Conservation (phyloP, 2,797 vertebrate species). For the Epinephelus awoara region DNA sequence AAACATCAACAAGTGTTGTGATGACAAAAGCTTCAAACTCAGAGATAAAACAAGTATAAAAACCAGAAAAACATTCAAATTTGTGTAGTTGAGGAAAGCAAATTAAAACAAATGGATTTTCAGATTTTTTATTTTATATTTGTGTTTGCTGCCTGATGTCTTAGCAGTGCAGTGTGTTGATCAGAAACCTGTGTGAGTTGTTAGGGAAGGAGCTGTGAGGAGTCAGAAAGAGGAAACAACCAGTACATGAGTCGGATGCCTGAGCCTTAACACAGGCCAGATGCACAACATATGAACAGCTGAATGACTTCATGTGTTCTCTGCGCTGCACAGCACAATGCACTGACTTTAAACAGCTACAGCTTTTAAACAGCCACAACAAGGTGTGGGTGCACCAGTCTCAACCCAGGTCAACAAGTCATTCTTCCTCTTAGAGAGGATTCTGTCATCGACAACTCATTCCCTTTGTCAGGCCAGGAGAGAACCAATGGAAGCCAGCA, state of each 20-base stretch:
- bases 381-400: constrained; percentile 5
- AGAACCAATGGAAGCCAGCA: too few species aligned
- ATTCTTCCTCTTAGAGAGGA: constrained; percentile 4
- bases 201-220: constrained; percentile 12
- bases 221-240: constrained; percentile 46
- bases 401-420: constrained; percentile 13
- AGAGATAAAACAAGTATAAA: too few species aligned
- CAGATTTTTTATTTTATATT: not conserved
- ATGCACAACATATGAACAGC: not conserved
- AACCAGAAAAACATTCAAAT: too few species aligned
- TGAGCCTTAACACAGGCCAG: constrained; percentile 42
- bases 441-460: not conserved
- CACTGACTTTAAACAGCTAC: constrained; percentile 1
- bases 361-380: not conserved
- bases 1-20: not conserved
- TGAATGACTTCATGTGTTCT: constrained; percentile 54
- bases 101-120: not conserved
- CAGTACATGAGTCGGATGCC: constrained; percentile 43
- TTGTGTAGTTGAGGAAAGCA: not conserved
- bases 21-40: not conserved
- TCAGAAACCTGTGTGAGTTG: constrained; percentile 3
- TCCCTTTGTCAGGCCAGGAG: too few species aligned
- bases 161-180: not conserved
- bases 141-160: not conserved
- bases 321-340: not conserved